phyloP scores from a whole-genome alignment of 2,888 invertebrate genomes.

The Antitype chi region DNA sequence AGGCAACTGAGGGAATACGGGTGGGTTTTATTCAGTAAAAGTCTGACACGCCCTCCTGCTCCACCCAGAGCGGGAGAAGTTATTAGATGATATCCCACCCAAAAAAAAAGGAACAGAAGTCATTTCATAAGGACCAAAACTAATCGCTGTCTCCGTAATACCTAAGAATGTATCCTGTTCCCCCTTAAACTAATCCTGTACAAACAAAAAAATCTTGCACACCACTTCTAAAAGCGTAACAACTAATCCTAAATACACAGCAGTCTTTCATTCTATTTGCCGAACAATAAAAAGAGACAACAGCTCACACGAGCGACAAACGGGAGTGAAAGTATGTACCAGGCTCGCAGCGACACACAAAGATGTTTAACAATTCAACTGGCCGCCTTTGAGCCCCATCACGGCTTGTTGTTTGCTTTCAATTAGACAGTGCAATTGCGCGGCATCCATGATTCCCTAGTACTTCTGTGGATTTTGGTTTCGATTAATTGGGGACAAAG shows the following conservation, averaged over 20 bases:
- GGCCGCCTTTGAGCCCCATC: constrained; percentile 59
- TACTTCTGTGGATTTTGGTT: constrained; percentile 53
- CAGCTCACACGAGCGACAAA: constrained; percentile 40
- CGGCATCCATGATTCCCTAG: constrained; percentile 55
- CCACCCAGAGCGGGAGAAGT: no score
- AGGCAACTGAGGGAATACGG: no score
- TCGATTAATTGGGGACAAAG: constrained; percentile 42
- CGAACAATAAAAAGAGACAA: constrained; percentile 51
- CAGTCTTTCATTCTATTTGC: constrained; percentile 59
- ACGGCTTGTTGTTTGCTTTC: constrained; percentile 70
- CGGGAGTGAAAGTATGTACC: constrained; percentile 38
- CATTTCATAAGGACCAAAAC: no score
- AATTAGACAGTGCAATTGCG: constrained; percentile 69
- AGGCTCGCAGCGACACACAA: constrained; percentile 57
- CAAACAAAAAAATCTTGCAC: constrained; percentile 41
- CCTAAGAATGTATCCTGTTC: background rate
- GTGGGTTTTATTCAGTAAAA: no score
- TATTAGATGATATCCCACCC: no score
- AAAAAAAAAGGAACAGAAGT: no score
- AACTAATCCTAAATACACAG: constrained; percentile 62
- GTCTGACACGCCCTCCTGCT: no score
- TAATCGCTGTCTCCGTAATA: constrained; percentile 11
- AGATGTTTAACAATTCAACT: constrained; percentile 72
- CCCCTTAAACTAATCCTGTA: constrained; percentile 33
- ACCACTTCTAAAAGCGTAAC: constrained; percentile 40